A percentile compares a stretch with the other conserved stretches of the same genome.
These are phyloP conservation scores for Pheosia tremula DNA, from an alignment of 2,888 invertebrate species.

Conservation along the genomic window DNA sequence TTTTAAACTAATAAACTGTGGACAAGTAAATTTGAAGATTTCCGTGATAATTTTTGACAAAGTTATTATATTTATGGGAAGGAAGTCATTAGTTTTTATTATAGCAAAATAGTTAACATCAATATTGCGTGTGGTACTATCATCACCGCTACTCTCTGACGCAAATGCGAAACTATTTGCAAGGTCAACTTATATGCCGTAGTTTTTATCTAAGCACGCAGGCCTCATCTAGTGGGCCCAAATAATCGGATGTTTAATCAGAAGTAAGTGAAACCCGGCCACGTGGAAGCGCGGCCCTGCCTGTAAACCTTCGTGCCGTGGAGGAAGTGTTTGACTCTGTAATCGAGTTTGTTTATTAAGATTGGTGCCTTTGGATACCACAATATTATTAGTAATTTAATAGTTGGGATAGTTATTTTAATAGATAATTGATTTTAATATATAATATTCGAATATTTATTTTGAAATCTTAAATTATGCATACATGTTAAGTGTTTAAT, in stretches of 20 bases:
- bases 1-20: too few species aligned
- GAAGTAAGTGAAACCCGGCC: slow-evolving; percentile 4
- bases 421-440: too few species aligned
- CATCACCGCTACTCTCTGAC: neutral
- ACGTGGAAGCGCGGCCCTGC: neutral
- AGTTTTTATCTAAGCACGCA: neutral
- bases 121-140: neutral
- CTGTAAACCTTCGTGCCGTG: neutral
- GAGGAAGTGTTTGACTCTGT: slow-evolving; percentile 5
- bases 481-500: too few species aligned
- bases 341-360: slow-evolving; percentile 3
- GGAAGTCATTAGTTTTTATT: too few species aligned
- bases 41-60: too few species aligned
- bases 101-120: too few species aligned
- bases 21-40: too few species aligned
- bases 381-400: too few species aligned
- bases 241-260: slow-evolving; percentile 11
- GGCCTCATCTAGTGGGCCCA: slow-evolving; percentile 7
- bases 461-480: too few species aligned
- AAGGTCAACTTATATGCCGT: neutral
- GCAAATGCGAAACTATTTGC: neutral
- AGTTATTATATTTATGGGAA: too few species aligned
- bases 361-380: neutral
- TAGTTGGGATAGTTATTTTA: too few species aligned
- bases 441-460: too few species aligned